Conservation (phyloP, 1,140 invertebrate species). For the Eumeta japonica region DNA sequence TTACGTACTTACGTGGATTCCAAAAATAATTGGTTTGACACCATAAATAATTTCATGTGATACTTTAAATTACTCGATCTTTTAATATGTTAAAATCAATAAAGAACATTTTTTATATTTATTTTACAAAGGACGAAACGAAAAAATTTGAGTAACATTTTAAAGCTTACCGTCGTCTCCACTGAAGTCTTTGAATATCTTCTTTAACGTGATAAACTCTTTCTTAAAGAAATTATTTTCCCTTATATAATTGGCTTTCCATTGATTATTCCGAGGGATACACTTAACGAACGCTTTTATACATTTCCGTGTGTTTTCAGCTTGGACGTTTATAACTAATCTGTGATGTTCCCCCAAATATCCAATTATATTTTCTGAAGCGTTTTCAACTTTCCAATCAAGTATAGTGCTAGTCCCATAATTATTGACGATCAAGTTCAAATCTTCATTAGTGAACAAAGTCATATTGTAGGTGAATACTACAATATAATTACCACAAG, state of each 20-base stretch:
- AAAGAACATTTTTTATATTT: too few relatives aligned
- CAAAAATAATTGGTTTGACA: too few relatives aligned
- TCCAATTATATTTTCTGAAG: constrained; percentile 26
- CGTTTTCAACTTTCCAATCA: constrained; percentile 21
- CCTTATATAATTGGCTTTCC: constrained; percentile 29
- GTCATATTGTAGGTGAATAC: constrained; percentile 27
- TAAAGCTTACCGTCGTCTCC: constrained; percentile 22
- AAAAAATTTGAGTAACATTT: too few relatives aligned
- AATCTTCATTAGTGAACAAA: constrained; percentile 25
- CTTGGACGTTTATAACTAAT: constrained; percentile 18
- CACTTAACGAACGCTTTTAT: constrained; percentile 34
- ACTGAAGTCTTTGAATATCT: constrained; percentile 27
- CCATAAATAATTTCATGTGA: too few relatives aligned
- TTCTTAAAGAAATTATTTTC: constrained; percentile 36
- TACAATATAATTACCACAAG: too few relatives aligned
- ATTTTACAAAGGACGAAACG: too few relatives aligned
- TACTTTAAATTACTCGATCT: too few relatives aligned
- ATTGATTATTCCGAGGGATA: constrained; percentile 26
- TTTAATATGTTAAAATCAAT: too few relatives aligned
- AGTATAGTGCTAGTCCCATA: constrained; percentile 16
- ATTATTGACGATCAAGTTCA: constrained; percentile 21
- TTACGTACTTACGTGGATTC: too few relatives aligned
- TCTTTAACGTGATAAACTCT: constrained; percentile 31
- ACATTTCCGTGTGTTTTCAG: constrained; percentile 8
- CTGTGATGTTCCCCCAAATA: constrained; percentile 40